Percentiles rank a stretch among this genome's conserved stretches.
Evolutionary conservation across 2,797 vertebrate species (phyloP).

Genomic region (Bradypodion ventrale): DNA sequence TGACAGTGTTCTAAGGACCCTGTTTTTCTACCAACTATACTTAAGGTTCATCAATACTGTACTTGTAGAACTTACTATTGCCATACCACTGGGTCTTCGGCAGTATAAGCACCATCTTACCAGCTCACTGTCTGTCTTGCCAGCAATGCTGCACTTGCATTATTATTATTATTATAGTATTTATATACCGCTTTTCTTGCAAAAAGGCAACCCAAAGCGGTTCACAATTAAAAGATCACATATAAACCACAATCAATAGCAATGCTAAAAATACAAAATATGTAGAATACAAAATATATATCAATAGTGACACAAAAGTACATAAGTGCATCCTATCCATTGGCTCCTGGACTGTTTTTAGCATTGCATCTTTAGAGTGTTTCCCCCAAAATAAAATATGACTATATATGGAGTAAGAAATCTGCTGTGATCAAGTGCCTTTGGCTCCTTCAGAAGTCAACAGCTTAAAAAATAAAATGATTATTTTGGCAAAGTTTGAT

Average conservation of each 20-base stretch:
- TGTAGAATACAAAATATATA: no score
- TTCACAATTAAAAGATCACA: no score
- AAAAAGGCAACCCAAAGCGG: no score
- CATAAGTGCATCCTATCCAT: not conserved
- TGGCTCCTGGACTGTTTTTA: not conserved
- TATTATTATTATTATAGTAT: no score
- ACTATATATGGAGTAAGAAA: constrained; percentile 1
- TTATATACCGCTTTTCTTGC: no score
- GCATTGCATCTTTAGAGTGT: not conserved
- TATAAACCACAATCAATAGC: no score
- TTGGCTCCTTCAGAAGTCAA: not conserved
- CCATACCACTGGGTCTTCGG: not conserved
- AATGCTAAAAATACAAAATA: no score
- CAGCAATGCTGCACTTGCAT: not conserved
- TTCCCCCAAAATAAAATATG: not conserved
- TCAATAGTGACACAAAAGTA: no score
- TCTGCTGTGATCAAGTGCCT: not conserved
- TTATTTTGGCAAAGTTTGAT: not conserved
- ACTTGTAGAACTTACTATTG: not conserved
- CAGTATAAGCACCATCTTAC: not conserved
- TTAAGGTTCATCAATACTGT: not conserved
- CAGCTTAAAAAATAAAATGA: not conserved
- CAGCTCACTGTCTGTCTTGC: no score
- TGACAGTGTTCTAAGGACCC: not conserved
- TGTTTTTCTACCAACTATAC: not conserved